These are phyloP conservation scores for Charaxes varanes DNA, from an alignment of 1,140 invertebrate species.

Conservation along the genomic window DNA sequence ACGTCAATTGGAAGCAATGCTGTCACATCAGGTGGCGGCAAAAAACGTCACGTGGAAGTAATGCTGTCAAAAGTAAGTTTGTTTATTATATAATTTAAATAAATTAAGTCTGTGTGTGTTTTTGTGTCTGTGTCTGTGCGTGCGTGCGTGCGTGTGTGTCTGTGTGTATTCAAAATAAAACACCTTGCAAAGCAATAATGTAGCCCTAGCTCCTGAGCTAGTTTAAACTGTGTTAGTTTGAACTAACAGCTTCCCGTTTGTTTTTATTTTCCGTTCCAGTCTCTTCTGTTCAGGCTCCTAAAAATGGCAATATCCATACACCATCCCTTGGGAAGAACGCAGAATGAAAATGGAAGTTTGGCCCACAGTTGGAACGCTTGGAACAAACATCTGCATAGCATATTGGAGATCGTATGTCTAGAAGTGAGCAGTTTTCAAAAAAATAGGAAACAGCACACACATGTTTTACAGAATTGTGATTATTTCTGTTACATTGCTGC, in stretches of 20 bases:
- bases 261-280: slow-evolving; percentile 30
- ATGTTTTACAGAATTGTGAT: slow-evolving; percentile 16
- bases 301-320: slow-evolving; percentile 36
- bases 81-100: no score
- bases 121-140: no score
- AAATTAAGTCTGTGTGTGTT: no score
- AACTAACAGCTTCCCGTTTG: background rate
- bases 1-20: no score
- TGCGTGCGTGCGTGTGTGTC: no score
- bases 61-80: no score
- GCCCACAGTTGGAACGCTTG: slow-evolving; percentile 42
- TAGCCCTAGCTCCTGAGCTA: no score
- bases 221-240: no score
- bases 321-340: slow-evolving; percentile 34
- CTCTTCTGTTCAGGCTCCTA: slow-evolving; percentile 39
- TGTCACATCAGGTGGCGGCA: no score
- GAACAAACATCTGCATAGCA: slow-evolving; percentile 45
- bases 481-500: slow-evolving; percentile 43
- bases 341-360: slow-evolving; percentile 33
- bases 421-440: slow-evolving; percentile 44
- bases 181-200: no score
- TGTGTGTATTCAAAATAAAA: no score
- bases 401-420: slow-evolving; percentile 46
- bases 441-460: slow-evolving; percentile 29
- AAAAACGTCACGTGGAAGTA: no score